Evolutionary conservation across 1,140 invertebrate species (phyloP).

Genomic region (Delia radicum): DNA sequence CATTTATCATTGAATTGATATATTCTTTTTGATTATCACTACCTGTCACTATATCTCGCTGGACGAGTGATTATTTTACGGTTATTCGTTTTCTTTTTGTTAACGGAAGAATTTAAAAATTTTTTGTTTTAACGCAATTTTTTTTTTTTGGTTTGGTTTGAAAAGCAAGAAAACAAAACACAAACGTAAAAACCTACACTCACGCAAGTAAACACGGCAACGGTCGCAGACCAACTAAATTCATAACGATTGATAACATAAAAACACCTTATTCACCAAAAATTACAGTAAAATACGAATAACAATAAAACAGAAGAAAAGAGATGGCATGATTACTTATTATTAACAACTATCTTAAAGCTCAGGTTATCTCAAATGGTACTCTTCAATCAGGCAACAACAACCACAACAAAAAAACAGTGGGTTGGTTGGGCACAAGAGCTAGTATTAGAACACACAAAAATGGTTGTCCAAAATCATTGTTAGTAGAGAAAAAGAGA

Average conservation of each 20-base stretch:
- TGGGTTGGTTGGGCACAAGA: not conserved
- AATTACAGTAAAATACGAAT: not conserved
- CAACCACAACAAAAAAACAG: not conserved
- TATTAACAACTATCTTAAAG: not conserved
- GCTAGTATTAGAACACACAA: not conserved
- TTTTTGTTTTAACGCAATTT: not conserved
- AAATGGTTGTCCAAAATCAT: not conserved
- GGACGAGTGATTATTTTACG: not conserved
- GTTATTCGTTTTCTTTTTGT: not conserved
- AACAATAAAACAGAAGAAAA: not conserved
- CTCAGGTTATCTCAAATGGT: not conserved
- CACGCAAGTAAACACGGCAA: constrained; percentile 51
- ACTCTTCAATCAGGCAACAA: constrained; percentile 9
- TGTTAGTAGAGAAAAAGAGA: not conserved
- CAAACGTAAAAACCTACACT: constrained; percentile 25
- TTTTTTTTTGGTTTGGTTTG: too few relatives aligned
- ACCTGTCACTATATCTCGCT: not conserved
- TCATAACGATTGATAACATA: not conserved
- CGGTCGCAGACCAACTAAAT: constrained; percentile 54
- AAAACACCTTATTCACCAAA: constrained; percentile 7
- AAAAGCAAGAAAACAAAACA: constrained; percentile 4
- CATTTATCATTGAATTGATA: not conserved
- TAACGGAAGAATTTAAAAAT: not conserved
- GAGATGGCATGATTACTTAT: not conserved
- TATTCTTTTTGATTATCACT: not conserved